Percentiles rank a stretch among this genome's conserved stretches.
Evolutionary conservation across 2,888 invertebrate genomes (phyloP).

Genomic region (Pammene fasciana): DNA sequence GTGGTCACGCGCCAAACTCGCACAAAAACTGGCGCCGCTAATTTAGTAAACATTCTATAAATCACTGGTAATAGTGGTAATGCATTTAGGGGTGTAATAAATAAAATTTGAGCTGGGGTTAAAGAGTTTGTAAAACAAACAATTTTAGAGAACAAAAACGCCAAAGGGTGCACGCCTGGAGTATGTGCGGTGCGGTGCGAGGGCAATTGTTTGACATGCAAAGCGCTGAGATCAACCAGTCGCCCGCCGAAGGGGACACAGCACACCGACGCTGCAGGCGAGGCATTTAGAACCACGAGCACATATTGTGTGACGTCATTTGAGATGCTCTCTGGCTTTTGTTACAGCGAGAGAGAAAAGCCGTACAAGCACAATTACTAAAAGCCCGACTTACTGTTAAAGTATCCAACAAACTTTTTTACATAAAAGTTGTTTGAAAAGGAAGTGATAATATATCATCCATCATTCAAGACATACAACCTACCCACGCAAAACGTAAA

Average conservation of each 20-base stretch:
- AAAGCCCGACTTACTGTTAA: background rate
- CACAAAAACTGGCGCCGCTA: slow-evolving; percentile 58
- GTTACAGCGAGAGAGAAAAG: slow-evolving; percentile 4
- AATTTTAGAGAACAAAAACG: slow-evolving; percentile 69
- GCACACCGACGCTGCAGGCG: slow-evolving; percentile 62
- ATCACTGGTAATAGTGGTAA: slow-evolving; percentile 71
- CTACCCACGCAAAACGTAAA: slow-evolving; percentile 28
- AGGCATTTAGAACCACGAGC: slow-evolving; percentile 49
- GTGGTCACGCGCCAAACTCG: slow-evolving; percentile 56
- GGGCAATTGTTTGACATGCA: slow-evolving; percentile 78
- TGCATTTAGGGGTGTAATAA: slow-evolving; percentile 71
- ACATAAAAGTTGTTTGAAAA: background rate
- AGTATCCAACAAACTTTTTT: background rate
- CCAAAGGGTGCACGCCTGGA: slow-evolving; percentile 67
- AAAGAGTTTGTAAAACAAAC: slow-evolving; percentile 77
- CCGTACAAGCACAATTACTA: slow-evolving; percentile 1
- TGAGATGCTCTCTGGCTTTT: slow-evolving; percentile 22
- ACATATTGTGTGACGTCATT: slow-evolving; percentile 28
- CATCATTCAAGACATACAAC: slow-evolving; percentile 20
- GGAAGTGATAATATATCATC: background rate
- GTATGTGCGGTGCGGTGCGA: slow-evolving; percentile 59
- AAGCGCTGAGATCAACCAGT: slow-evolving; percentile 71
- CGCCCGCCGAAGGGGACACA: slow-evolving; percentile 54
- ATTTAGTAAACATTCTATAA: slow-evolving; percentile 77
- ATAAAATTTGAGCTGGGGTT: slow-evolving; percentile 72